Evolutionary conservation across 2,797 vertebrate species (phyloP), one percentile per base, ranked within the genome.

Genomic region (Micromesistius poutassou): DNA sequence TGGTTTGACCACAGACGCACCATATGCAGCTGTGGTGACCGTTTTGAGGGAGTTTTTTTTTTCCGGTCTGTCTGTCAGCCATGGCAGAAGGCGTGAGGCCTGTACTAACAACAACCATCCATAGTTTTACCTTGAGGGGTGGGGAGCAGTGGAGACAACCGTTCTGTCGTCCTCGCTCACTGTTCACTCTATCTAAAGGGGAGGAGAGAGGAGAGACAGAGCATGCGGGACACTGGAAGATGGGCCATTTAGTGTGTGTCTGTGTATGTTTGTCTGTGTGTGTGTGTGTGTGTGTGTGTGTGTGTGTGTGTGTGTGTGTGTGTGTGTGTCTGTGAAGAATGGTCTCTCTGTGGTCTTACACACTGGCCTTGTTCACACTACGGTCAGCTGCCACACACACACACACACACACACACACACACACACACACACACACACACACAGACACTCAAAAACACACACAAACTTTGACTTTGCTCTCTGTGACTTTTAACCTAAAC

Each of bases 341-440:
- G 85, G 84, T 40, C 76, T 80, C 89, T 91, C 89, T 93, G 90
- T 93, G 85, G 88, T 81, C 74, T 80, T 66, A 87, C 86, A 92
- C 87, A 92, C 89, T 89, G 82, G 85, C 71, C 83, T 87, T 90
- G 85, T 92, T 92, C 87, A 88, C 86, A 84, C 81, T 82, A 86
- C 83, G 90, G 89, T 93, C 91, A 92, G 91, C 92, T 93, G 91
- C 90, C 78, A 71, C 62, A 71, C 75, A 76, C 75, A 70, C 75
- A 77, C 74, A 80, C 77, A 33, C 80, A 7, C 74, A 72, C 76
- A 55, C 46, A 77, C 74, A 76, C 68, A 76, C 70, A 77, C 68
- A 77, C 76, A 46, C 76, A 77, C 68, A 55, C 76, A 77, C 76
- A 77, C 76, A 77, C 76, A 73, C 75, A 71, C 75, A 71, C 75